Evolutionary conservation across 2,888 invertebrate species (phyloP).

Genomic region (Hartigia nigra): DNA sequence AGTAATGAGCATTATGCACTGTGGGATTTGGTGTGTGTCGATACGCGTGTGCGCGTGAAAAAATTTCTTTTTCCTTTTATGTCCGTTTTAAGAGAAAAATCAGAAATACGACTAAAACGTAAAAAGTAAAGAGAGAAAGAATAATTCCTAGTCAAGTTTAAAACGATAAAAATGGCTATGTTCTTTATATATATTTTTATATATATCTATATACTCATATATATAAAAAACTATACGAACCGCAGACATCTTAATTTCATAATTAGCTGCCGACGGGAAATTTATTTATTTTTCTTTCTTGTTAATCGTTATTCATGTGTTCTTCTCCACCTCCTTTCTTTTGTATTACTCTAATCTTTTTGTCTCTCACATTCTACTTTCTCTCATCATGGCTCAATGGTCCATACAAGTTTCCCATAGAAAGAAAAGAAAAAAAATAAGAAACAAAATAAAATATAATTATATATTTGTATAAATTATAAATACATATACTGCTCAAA

Average conservation of each 20-base stretch:
- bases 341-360: neutral
- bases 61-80: slow-evolving; percentile 8
- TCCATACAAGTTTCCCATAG: neutral
- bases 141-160: slow-evolving; percentile 47
- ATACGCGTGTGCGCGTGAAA: slow-evolving; percentile 4
- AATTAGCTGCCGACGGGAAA: slow-evolving; percentile 48
- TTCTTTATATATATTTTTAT: slow-evolving; percentile 29
- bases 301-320: slow-evolving; percentile 19
- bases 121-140: slow-evolving; percentile 53
- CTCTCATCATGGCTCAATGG: slow-evolving; percentile 3
- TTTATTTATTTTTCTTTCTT: slow-evolving; percentile 15
- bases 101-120: neutral
- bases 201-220: slow-evolving; percentile 19
- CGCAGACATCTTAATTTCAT: slow-evolving; percentile 44
- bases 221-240: slow-evolving; percentile 54
- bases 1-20: slow-evolving; percentile 59
- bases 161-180: slow-evolving; percentile 52
- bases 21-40: slow-evolving; percentile 16
- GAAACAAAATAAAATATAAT: neutral
- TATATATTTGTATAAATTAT: neutral
- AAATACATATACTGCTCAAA: slow-evolving; percentile 1
- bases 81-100: slow-evolving; percentile 17
- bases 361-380: slow-evolving; percentile 15
- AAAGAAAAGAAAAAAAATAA: too few species aligned
- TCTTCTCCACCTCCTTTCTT: neutral